These are phyloP conservation scores for Camelus bactrianus DNA, from an alignment of 2,113 vertebrate species.

Conservation along the genomic window DNA sequence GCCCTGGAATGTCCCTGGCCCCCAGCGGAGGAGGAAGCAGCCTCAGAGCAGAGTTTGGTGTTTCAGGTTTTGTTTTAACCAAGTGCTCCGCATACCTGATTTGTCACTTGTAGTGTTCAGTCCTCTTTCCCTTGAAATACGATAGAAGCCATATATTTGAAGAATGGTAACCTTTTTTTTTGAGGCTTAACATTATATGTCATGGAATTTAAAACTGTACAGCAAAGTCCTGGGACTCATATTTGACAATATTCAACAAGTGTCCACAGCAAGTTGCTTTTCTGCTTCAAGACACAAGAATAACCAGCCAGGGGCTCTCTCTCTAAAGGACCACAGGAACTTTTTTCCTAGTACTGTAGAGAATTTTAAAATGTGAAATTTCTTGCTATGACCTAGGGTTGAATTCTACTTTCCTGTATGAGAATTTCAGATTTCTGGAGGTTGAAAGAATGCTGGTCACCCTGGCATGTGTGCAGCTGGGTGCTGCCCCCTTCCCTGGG, in stretches of 20 bases:
- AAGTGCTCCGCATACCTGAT: no score
- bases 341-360: not conserved
- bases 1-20: no score
- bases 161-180: not conserved
- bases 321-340: not conserved
- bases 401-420: not conserved
- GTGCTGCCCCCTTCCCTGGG: not conserved
- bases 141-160: not conserved
- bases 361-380: not conserved
- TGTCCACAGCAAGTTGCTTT: not conserved
- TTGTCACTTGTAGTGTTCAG: not conserved
- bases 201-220: not conserved
- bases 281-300: not conserved
- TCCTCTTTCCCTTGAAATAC: not conserved
- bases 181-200: not conserved
- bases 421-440: not conserved
- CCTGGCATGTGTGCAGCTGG: not conserved
- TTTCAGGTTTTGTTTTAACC: not conserved
- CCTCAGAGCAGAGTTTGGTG: not conserved
- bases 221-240: fast-evolving
- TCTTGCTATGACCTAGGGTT: not conserved
- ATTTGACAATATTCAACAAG: not conserved
- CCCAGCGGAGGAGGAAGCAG: not conserved
- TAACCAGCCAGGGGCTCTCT: no score
- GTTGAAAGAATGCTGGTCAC: not conserved